Base-by-base conservation (phyloP, 2,888 invertebrate species). In the Caenorhabditis japonica region DNA sequence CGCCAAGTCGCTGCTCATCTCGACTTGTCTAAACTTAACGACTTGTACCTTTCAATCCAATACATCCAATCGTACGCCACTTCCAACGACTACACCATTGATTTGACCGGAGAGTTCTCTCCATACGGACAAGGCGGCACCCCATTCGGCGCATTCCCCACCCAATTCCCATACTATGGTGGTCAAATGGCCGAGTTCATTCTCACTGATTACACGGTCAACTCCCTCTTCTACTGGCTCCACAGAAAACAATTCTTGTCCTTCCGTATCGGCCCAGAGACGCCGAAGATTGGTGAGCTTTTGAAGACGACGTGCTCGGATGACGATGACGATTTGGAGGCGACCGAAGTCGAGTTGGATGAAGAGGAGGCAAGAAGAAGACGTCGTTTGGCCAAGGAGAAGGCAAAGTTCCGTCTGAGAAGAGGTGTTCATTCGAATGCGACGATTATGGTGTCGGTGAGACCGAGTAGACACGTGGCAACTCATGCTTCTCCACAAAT, bases 281-380 rank as follows among this genome's bases (percentile, higher is more conserved):
- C 86, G 4, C 86, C 86, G 8, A 86, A 85, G 68, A 83, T 87
- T 30, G 86, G 86, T 19, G 82, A 82, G 13, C 72, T 86, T 13
- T 53, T 86, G 46, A 86, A 86, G 71, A 86, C 86, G 7, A 85
- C 86, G 0, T 86, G 86, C 70, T 76, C 79, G 1, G 85, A 83
- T 8, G 85, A 85, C 13, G 85, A 81, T 12, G 84, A 83, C 7
- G 80, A 80, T 27, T 55, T 79, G 52, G 79, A 79, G 27, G 73
- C 69, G 4, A 70, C 75, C 12, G 73, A 78, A 17, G 77, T 85
- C 8, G 85, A 85, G 61, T 36, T 64, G 17, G 74, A 68, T 30
- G 75, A 75, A 30, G 73, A 78, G 49, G 72, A 64, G 53, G 60
- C 73, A 21, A 30, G 62, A 46, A 38, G 74, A 55, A 38, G 47